Conservation (phyloP, 2,113 vertebrate species). For the Menidia beryllina region DNA sequence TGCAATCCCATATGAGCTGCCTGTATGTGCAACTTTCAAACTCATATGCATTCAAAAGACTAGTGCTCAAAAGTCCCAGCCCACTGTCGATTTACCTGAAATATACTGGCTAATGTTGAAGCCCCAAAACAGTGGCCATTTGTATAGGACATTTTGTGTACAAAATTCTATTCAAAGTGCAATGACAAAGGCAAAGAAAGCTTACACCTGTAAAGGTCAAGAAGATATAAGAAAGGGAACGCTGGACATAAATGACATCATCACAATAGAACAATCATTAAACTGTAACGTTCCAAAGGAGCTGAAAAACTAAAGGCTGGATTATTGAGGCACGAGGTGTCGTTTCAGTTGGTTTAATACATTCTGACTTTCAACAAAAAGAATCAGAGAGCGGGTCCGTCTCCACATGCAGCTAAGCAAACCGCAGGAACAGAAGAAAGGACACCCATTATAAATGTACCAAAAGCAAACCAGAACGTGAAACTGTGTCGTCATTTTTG, state of each 20-base stretch:
- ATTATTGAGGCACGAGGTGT: no score
- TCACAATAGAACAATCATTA: neutral
- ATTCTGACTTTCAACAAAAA: no score
- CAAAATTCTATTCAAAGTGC: no score
- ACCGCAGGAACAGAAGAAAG: no score
- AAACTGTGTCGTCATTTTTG: neutral
- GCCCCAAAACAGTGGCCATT: neutral
- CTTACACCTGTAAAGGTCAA: neutral
- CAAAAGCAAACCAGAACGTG: neutral
- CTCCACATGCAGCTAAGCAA: neutral
- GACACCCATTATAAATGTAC: neutral
- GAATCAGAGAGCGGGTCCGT: neutral
- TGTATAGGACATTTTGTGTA: neutral
- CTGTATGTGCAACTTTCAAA: neutral
- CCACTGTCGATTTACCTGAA: neutral
- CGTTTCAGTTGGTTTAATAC: no score
- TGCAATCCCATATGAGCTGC: neutral
- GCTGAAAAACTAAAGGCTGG: no score
- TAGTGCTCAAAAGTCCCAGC: neutral
- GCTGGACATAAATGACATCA: neutral
- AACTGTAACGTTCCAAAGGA: no score
- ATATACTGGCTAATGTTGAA: neutral
- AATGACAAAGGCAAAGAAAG: neutral
- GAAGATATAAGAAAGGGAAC: neutral
- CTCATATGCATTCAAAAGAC: neutral